Base-by-base conservation (phyloP, 2,888 invertebrate genomes). In the Lithophane leautieri region DNA sequence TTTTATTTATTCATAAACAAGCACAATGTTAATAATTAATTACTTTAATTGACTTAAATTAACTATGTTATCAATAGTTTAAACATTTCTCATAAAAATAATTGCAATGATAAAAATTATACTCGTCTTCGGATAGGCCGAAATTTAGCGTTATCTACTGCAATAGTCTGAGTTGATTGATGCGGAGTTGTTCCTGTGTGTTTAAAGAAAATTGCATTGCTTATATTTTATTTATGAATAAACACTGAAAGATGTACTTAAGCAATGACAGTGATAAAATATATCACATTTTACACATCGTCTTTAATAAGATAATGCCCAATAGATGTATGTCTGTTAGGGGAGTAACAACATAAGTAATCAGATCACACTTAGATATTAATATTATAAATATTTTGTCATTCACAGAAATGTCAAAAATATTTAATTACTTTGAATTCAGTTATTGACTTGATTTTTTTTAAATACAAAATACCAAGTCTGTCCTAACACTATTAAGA, bases 291-390 rank as follows among this genome's bases (percentile, higher is more conserved):
- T 25, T 42, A 70, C 44, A 77, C 70, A 69, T 47, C 16, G 52
- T 47, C 22, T 73, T 78, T 52, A 78, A 81, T 81, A 78, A 81
- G 81, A 81, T 81, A 82, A 52, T 54, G 47, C 40, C 7, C 22
- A 58, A 70, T 50, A 78, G 34, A 82, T 60, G 44, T 67, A 52
- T 47, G 8, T 66, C 6, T 76, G 70, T 62, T 63, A 60, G 22
- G 60, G 19, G 8, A 65, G 42, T 71, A 70, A 71, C 60, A 68
- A 40, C 22, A 52, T 73, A 6, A 34, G 34, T 34, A 78, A 82
- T 68, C 58, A 63, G n/a, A n/a, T n/a, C 44, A 67, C 44, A n/a
- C n/a, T 52, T 65, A 44, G 34, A 34, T 34, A 34, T 34, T 34
- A 76, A 71, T 56, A 14, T 14, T 56, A 56, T 25, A 25, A 25